Evolutionary conservation across 1,140 invertebrate species (phyloP), one percentile per base, ranked within the genome.

Genomic region (Ruditapes philippinarum): DNA sequence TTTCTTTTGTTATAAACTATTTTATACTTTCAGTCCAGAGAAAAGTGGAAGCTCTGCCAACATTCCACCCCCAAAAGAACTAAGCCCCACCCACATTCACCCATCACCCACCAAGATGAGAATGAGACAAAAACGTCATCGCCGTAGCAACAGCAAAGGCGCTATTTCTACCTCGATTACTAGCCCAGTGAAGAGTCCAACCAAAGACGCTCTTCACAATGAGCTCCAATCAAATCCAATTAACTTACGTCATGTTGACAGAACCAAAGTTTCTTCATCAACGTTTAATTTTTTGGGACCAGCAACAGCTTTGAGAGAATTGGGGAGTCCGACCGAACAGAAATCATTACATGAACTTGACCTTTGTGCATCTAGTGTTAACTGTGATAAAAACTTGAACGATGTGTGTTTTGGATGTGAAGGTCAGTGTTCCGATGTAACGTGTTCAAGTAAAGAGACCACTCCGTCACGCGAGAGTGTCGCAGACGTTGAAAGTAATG

Each of bases 381-480:
- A 74, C 40, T 90, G 90, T 38, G 85, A 92, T 17, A 92, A 89
- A 62, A 95, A 95, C 83, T 91, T 95, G 57, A 95, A 95, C 88
- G 95, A 95, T 88, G 94, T 95, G 31, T 95, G 95, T 92, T 95
- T 95, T 89, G 94, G 95, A n/a, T 95, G 94, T 91, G 94, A 95
- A 62, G 94, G 95, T 12, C 91, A 91, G 25, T 95, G 94, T 89
- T 94, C 92, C 60, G 95, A 95, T 70, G 88, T 87, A 36, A 93
- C 92, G 0, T 95, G 93, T 89, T 93, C 92, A 74, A 94, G 93
- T 91, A 95, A 94, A 36, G 85, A 88, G n/a, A 79, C 85, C 40
- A 92, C 91, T 60, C 91, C 93, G 12, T 95, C 95, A 2, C 92
- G 92, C 88, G 90, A 89, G 82, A 90, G 90, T 33, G n/a, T n/a